Percentiles rank a stretch among this genome's conserved stretches.
Evolutionary conservation across 1,140 invertebrate species (phyloP).

Genomic region (Plectus sambesii): DNA sequence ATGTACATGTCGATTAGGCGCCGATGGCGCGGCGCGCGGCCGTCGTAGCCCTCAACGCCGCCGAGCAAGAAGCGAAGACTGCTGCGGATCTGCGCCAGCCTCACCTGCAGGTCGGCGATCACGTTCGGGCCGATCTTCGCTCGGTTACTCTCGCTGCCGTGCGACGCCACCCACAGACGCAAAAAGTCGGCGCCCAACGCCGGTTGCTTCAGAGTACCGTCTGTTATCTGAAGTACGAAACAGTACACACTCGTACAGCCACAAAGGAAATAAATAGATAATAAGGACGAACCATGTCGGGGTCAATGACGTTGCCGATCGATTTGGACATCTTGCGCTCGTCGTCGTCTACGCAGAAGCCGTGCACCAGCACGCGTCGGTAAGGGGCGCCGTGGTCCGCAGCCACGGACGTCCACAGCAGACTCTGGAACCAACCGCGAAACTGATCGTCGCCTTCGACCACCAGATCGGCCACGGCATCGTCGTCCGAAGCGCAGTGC

Average conservation of each 20-base stretch:
- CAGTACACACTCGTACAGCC: too few relatives aligned
- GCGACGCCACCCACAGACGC: constrained; percentile 40
- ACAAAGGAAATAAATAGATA: not conserved
- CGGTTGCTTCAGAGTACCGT: constrained; percentile 25
- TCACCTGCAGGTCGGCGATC: constrained; percentile 27
- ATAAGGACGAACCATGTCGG: constrained; percentile 59
- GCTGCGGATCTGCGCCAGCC: constrained; percentile 28
- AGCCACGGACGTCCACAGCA: constrained; percentile 76
- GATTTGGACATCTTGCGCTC: constrained; percentile 97
- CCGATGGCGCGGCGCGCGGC: too few relatives aligned
- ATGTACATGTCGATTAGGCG: too few relatives aligned
- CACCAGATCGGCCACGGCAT: constrained; percentile 65
- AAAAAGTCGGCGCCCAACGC: constrained; percentile 41
- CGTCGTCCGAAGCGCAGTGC: constrained; percentile 58
- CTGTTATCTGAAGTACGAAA: constrained; percentile 36
- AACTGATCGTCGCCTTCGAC: constrained; percentile 93
- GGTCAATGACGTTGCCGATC: constrained; percentile 82
- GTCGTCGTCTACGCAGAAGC: constrained; percentile 83
- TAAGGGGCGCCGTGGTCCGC: constrained; percentile 50
- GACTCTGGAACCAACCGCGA: constrained; percentile 94
- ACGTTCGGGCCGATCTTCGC: constrained; percentile 29
- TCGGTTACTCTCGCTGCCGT: constrained; percentile 28
- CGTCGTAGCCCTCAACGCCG: constrained; percentile 16
- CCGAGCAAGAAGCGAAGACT: constrained; percentile 38
- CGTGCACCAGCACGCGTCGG: constrained; percentile 77